Conservation (phyloP, 1,140 invertebrate genomes). For the Tribolium castaneum region DNA sequence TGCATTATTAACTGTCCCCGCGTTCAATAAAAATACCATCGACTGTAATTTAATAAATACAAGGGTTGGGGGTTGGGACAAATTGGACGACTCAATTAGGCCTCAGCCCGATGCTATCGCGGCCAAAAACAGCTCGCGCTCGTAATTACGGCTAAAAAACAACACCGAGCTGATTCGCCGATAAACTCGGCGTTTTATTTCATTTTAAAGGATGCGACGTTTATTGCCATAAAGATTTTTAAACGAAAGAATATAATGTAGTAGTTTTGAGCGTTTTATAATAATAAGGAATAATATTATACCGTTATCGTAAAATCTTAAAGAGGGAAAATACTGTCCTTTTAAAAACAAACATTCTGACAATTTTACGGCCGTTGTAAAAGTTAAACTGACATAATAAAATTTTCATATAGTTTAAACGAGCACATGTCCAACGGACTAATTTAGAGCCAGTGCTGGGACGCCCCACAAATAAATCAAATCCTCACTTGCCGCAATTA, state of each 20-base stretch:
- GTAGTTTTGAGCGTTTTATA: slow-evolving; percentile 31
- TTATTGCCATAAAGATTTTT: slow-evolving; percentile 34
- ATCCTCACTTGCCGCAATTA: slow-evolving; percentile 16
- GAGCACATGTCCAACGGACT: slow-evolving; percentile 2
- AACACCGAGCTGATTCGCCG: background rate
- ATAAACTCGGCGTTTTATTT: slow-evolving; percentile 20
- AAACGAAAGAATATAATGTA: slow-evolving; percentile 34
- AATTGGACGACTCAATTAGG: slow-evolving; percentile 21
- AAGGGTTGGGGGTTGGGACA: background rate
- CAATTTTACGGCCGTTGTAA: slow-evolving; percentile 24
- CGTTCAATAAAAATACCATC: slow-evolving; percentile 33
- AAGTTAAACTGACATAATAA: slow-evolving; percentile 34
- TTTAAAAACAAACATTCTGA: slow-evolving; percentile 36
- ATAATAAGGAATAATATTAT: slow-evolving; percentile 35
- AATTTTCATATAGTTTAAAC: slow-evolving; percentile 29
- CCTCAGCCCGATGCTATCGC: background rate
- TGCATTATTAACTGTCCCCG: slow-evolving; percentile 14
- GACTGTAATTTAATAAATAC: slow-evolving; percentile 21
- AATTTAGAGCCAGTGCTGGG: slow-evolving; percentile 1
- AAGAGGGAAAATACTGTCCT: slow-evolving; percentile 33
- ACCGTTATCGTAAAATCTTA: slow-evolving; percentile 34
- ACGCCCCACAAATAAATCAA: background rate
- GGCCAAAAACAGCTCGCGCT: background rate
- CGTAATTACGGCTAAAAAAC: slow-evolving; percentile 22
- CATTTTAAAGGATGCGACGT: slow-evolving; percentile 32